These are phyloP conservation scores for Chionis minor DNA, from an alignment of 2,113 vertebrate genomes.

Conservation along the genomic window DNA sequence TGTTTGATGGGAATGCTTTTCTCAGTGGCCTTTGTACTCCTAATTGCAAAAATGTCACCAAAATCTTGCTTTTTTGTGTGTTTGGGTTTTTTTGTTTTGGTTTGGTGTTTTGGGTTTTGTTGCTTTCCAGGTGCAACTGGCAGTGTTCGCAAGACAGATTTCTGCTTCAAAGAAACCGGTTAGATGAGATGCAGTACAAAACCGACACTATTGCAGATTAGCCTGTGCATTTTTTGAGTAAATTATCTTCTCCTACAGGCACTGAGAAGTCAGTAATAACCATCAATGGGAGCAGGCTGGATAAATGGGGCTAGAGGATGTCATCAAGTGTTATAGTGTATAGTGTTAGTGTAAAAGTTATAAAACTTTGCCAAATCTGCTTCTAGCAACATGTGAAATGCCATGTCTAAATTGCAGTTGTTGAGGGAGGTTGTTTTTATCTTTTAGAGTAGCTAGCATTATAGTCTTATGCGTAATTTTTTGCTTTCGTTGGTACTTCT, in stretches of 20 bases:
- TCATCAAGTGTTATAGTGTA: not conserved
- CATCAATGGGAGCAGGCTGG: not conserved
- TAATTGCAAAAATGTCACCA: not conserved
- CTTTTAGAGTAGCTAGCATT: not conserved
- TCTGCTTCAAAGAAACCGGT: not conserved
- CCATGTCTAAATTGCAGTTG: not conserved
- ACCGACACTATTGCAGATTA: not conserved
- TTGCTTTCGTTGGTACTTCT: not conserved
- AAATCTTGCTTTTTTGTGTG: not conserved
- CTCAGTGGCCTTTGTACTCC: not conserved
- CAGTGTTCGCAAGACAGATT: not conserved
- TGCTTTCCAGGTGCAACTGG: not conserved
- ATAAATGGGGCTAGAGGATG: not conserved
- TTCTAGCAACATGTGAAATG: not conserved
- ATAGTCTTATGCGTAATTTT: not conserved
- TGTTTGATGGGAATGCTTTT: not conserved
- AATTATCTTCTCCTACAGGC: not conserved
- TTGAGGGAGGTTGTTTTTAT: not conserved
- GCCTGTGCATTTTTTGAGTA: not conserved
- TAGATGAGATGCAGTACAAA: not conserved
- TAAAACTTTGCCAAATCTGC: not conserved
- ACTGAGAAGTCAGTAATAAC: not conserved
- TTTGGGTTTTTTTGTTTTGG: not conserved
- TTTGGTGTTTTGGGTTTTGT: not conserved
- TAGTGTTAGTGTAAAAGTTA: too few relatives aligned